Percentiles rank a stretch among this genome's conserved stretches.
These are phyloP conservation scores for Bicyclus anynana DNA, from an alignment of 1,140 invertebrate species.

Conservation along the genomic window DNA sequence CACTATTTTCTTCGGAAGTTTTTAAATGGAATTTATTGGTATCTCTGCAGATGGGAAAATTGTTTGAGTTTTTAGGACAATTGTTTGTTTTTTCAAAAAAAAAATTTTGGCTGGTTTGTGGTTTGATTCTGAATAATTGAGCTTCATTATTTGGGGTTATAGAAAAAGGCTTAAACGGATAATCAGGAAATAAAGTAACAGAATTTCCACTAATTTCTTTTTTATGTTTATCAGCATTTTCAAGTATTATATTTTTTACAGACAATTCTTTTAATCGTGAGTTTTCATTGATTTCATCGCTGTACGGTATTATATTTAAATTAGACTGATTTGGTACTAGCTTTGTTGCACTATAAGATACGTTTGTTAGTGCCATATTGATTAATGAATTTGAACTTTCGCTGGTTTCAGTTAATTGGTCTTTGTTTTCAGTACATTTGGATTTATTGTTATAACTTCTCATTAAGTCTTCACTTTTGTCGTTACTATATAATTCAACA, in stretches of 20 bases:
- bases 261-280: background rate
- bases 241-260: background rate
- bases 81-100: background rate
- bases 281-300: background rate
- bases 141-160: background rate
- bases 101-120: background rate
- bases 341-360: background rate
- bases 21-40: background rate
- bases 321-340: too few species aligned
- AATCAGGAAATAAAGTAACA: background rate
- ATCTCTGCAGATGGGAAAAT: background rate
- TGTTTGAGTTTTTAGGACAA: background rate
- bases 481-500: background rate
- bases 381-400: too few species aligned
- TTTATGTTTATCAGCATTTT: background rate
- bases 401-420: too few species aligned
- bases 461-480: too few species aligned
- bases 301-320: background rate
- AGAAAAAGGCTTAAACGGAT: background rate
- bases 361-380: background rate
- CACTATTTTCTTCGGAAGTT: background rate
- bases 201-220: too few species aligned
- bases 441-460: too few species aligned
- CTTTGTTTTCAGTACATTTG: background rate
- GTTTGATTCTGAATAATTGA: background rate